These are phyloP conservation scores for Ephydatia muelleri DNA, from an alignment of 37 sponge, comb jelly and placozoan species.

Conservation along the genomic window DNA sequence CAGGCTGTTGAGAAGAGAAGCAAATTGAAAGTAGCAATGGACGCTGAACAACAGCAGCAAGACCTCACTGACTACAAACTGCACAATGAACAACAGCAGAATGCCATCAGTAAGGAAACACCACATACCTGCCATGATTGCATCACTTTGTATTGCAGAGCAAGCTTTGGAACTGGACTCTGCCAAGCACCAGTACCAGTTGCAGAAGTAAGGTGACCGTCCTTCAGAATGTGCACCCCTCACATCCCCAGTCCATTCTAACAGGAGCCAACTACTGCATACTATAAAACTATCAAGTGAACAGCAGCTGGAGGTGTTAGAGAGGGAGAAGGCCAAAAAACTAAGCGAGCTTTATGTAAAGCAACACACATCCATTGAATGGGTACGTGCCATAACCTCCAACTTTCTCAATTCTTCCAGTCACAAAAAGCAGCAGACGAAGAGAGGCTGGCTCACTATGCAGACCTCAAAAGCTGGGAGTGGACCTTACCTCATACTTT, in stretches of 20 bases:
- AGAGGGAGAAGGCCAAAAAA: slow-evolving; percentile 56
- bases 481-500: slow-evolving; percentile 78
- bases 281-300: slow-evolving; percentile 65
- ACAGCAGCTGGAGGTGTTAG: slow-evolving; percentile 59
- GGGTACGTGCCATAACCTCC: not conserved
- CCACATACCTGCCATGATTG: not conserved
- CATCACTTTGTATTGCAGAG: slow-evolving; percentile 38
- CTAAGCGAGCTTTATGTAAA: slow-evolving; percentile 55
- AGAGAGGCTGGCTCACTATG: slow-evolving; percentile 55
- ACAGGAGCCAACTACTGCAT: slow-evolving; percentile 65
- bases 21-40: slow-evolving; percentile 71
- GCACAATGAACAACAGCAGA: slow-evolving; percentile 63
- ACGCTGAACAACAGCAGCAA: slow-evolving; percentile 70
- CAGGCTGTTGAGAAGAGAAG: slow-evolving; percentile 66
- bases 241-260: not conserved
- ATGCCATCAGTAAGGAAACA: slow-evolving; percentile 53
- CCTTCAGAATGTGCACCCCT: not conserved
- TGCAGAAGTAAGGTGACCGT: slow-evolving; percentile 50
- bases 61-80: slow-evolving; percentile 84
- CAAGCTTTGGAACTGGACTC: slow-evolving; percentile 67
- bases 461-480: slow-evolving; percentile 64
- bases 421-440: slow-evolving; percentile 51
- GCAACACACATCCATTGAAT: not conserved
- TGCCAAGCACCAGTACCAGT: slow-evolving; percentile 38
- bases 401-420: slow-evolving; percentile 3